Base-by-base conservation (phyloP, 2,113 vertebrate species). In the Catharus minimus region DNA sequence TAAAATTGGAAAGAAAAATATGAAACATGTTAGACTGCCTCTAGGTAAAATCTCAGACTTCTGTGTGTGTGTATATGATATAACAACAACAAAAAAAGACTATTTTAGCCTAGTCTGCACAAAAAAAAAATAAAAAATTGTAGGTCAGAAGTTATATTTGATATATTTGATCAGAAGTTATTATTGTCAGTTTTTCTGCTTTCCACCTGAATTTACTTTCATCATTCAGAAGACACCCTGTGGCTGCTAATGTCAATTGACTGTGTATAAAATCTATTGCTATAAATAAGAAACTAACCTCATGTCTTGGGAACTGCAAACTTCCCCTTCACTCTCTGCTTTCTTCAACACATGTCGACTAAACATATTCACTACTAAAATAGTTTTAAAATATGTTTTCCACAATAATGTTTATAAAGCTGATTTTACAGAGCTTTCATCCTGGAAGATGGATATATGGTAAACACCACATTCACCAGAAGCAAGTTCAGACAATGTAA, bases 241-340 rank as follows among this genome's bases (percentile, higher is more conserved):
- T 55, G 79, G 26, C 61, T 85, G 88, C 60, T 82, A 52, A 72
- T 68, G 72, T 72, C 79, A 79, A 1, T 82, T 53, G 78, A 60
- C 56, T n/a, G 21, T 8, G 50, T 88, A 68, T 82, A 90, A 80
- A 82, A 80, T 56, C 52, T 32, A 49, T 58, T 92, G 32, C 50
- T 76, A 88, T 92, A 93, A 92, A 68, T 62, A 86, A 90, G 68
- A 69, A 92, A 69, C 27, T 22, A 88, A 81, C 13, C 13, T 33
- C 0, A 0, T 26, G 33, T 32, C 39, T 68, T 33, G 52, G 60
- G 69, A 80, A 81, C 38, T 77, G 56, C 64, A 86, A 66, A 38
- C 56, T 77, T 86, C 20, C 16, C 27, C n/a, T 60, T 79, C 39
- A 43, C 60, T 24, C 44, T 78, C 47, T 72, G 56, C 71, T 80